Base-by-base conservation (phyloP, 2,888 invertebrate species). In the Ichneumoninae sp. region DNA sequence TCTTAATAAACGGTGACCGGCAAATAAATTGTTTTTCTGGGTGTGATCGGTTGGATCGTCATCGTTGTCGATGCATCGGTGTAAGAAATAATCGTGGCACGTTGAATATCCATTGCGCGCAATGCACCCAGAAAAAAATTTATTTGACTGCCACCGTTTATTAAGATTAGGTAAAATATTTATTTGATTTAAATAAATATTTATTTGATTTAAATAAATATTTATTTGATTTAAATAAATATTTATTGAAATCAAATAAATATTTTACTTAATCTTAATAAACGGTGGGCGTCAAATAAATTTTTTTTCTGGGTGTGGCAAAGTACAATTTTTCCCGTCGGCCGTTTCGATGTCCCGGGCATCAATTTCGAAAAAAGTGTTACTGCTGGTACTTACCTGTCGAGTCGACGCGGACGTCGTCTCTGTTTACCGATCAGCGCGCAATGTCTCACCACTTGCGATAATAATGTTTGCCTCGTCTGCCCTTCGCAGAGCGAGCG, bases 321-420 rank as follows among this genome's bases (percentile, higher is more conserved):
- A 74, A 74, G 26, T 72, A 6, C 60, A 30, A 47, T 8, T 16
- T 30, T 19, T n/a, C 30, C 19, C 22, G 22, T 19, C 60, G 60
- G 26, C 33, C n/a, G 54, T 60, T 44, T 47, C 8, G 30, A 74
- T 10, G n/a, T 71, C 33, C 6, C 72, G 47, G 19, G 44, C 16
- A 78, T 33, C 66, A 57, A 52, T 33, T 7, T 33, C 7, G 33
- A 40, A 40, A 79, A 82, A 83, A 75, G 75, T 36, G 62, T 65
- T 5, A 75, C 57, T 36, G 47, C 36, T 10, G 57, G 13, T 36
- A 83, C 83, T 83, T 83, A 83, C 83, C 83, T 83, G 74, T 65
- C 57, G 54, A 60, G 54, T 54, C 36, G 54, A 71, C 19, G 33
- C 26, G 10, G 36, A 0, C 13, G 4, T 10, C 30, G n/a, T 52